Percentiles rank a stretch among this genome's conserved stretches.
These are phyloP conservation scores for Netelia melanura DNA, from an alignment of 2,888 invertebrate genomes.

Conservation along the genomic window DNA sequence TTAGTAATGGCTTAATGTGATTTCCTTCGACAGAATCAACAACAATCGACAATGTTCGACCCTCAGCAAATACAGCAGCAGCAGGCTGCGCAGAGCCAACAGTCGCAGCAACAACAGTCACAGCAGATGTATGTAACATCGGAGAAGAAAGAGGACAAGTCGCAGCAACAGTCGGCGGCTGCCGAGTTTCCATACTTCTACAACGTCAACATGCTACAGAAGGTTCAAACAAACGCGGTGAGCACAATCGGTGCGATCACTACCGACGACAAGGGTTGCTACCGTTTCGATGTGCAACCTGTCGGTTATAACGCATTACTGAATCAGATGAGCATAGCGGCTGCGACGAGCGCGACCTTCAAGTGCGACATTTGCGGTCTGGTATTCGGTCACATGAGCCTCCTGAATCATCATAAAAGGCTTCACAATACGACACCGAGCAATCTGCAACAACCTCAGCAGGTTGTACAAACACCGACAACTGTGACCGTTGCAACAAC, in stretches of 20 bases:
- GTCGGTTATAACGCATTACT: slow-evolving; percentile 93
- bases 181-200: slow-evolving; percentile 86
- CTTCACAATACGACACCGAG: slow-evolving; percentile 88
- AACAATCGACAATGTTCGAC: slow-evolving; percentile 81
- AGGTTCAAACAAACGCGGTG: slow-evolving; percentile 84
- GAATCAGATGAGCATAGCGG: slow-evolving; percentile 93
- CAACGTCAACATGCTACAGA: slow-evolving; percentile 86
- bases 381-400: slow-evolving; percentile 93
- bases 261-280: slow-evolving; percentile 85
- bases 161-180: slow-evolving; percentile 81
- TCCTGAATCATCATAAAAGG: slow-evolving; percentile 94
- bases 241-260: slow-evolving; percentile 84
- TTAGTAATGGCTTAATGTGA: slow-evolving; percentile 38
- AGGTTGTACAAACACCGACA: slow-evolving; percentile 84
- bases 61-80: slow-evolving; percentile 87
- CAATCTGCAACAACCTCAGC: slow-evolving; percentile 82
- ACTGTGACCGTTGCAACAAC: slow-evolving; percentile 83
- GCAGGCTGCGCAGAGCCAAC: slow-evolving; percentile 86
- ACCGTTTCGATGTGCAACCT: slow-evolving; percentile 85
- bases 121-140: slow-evolving; percentile 82
- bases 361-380: slow-evolving; percentile 95
- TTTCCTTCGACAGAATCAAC: slow-evolving; percentile 53
- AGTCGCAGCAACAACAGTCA: slow-evolving; percentile 85
- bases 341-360: slow-evolving; percentile 91
- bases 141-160: slow-evolving; percentile 83